Conservation (phyloP, 2,888 invertebrate genomes). For the Quadriops clusia region DNA sequence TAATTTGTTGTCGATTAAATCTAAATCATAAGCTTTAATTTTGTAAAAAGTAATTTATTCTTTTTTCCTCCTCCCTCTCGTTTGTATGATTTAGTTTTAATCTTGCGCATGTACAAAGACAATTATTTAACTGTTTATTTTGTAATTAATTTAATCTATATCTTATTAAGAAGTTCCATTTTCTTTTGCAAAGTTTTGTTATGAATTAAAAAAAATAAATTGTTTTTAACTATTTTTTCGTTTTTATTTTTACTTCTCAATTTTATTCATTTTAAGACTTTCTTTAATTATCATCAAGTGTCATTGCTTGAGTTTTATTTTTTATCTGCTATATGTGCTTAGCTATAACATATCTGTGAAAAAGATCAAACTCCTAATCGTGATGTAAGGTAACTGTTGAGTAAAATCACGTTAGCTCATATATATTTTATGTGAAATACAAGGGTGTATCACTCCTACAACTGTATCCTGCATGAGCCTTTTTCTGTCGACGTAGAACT, state of each 20-base stretch:
- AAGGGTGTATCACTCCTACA: too few species aligned
- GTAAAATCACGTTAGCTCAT: too few species aligned
- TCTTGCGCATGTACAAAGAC: slow-evolving; percentile 32
- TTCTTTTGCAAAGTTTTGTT: slow-evolving; percentile 19
- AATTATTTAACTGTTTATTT: slow-evolving; percentile 31
- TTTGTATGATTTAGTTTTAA: slow-evolving; percentile 17
- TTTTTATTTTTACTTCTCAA: slow-evolving; percentile 11
- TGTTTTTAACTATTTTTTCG: slow-evolving; percentile 17
- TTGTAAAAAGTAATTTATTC: slow-evolving; percentile 28
- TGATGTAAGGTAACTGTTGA: too few species aligned
- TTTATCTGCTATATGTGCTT: too few species aligned
- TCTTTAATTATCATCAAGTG: too few species aligned
- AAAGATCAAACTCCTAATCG: too few species aligned
- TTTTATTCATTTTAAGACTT: slow-evolving; percentile 2
- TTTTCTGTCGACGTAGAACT: too few species aligned
- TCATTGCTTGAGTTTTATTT: too few species aligned
- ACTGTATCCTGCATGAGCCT: too few species aligned
- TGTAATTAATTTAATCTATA: slow-evolving; percentile 27
- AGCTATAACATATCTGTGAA: too few species aligned
- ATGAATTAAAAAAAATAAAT: slow-evolving; percentile 18
- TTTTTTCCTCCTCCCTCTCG: too few species aligned
- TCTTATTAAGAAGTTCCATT: slow-evolving; percentile 16
- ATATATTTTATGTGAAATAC: too few species aligned
- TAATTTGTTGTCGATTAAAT: slow-evolving; percentile 12
- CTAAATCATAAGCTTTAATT: slow-evolving; percentile 23